These are phyloP conservation scores for Drosophila engyochracea DNA, from an alignment of 2,888 invertebrate species.

Conservation along the genomic window DNA sequence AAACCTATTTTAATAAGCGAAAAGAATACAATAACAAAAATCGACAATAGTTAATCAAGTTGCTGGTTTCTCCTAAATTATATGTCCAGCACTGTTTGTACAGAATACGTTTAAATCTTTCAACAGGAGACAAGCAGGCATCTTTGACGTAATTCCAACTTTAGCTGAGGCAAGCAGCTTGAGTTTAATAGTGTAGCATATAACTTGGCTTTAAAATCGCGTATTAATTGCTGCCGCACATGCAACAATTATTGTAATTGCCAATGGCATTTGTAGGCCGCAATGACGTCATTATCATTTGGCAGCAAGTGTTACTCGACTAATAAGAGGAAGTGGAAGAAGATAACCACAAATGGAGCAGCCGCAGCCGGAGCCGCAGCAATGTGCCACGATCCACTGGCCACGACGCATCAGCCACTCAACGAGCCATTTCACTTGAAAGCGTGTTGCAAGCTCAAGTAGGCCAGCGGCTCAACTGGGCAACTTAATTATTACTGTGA, in stretches of 20 bases:
- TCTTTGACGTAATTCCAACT: too few species aligned
- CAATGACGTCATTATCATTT: conserved; percentile 76
- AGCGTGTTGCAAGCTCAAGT: conserved; percentile 45
- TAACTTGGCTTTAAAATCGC: conserved; percentile 30
- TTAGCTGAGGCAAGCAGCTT: conserved; percentile 20
- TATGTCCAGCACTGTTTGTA: too few species aligned
- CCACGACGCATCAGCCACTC: conserved; percentile 48
- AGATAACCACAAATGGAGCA: conserved; percentile 19
- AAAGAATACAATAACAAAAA: neutral
- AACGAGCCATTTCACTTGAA: conserved; percentile 56
- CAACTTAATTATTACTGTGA: conserved; percentile 74
- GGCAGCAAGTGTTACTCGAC: conserved; percentile 65
- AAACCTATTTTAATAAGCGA: neutral
- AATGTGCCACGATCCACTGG: conserved; percentile 36
- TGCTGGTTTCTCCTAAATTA: neutral
- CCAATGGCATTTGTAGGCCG: conserved; percentile 42
- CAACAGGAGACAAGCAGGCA: too few species aligned
- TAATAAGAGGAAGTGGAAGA: conserved; percentile 37
- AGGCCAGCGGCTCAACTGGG: conserved; percentile 31
- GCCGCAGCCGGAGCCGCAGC: conserved; percentile 16
- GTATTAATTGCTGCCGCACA: conserved; percentile 37
- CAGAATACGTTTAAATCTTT: too few species aligned
- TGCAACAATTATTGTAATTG: conserved; percentile 42
- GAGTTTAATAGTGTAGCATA: conserved; percentile 3
- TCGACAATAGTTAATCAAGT: neutral